Evolutionary conservation across 2,888 invertebrate genomes (phyloP).

Genomic region (Eilema griseolum): DNA sequence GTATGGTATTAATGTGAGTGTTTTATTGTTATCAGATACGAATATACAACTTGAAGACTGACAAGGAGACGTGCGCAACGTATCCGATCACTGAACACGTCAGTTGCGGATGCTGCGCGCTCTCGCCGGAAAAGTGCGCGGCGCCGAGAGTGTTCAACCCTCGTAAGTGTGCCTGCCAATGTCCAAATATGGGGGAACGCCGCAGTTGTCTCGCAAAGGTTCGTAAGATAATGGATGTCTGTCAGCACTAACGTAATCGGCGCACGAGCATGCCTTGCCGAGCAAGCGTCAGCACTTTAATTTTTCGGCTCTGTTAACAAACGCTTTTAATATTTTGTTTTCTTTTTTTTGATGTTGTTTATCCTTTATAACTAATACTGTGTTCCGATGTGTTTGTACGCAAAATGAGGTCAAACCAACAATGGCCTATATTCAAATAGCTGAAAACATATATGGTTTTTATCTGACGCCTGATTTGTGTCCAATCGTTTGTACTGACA

Average conservation of each 20-base stretch:
- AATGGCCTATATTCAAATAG: conserved; percentile 33
- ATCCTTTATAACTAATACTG: conserved; percentile 34
- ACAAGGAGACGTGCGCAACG: conserved; percentile 75
- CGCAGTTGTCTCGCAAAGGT: conserved; percentile 79
- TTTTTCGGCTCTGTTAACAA: conserved; percentile 59
- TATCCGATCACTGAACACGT: conserved; percentile 77
- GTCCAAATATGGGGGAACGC: conserved; percentile 78
- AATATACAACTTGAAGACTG: conserved; percentile 74
- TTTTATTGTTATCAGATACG: conserved; percentile 67
- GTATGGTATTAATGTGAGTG: neutral
- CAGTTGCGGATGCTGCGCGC: conserved; percentile 74
- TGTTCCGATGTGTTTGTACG: conserved; percentile 39
- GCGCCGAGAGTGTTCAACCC: conserved; percentile 74
- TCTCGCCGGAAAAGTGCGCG: conserved; percentile 65
- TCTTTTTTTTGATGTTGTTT: conserved; percentile 49
- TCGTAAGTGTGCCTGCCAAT: conserved; percentile 85
- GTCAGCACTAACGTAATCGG: conserved; percentile 67
- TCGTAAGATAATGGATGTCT: conserved; percentile 84
- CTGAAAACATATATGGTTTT: conserved; percentile 36
- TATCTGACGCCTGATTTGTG: conserved; percentile 49
- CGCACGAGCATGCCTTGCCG: conserved; percentile 63
- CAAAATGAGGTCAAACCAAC: conserved; percentile 47
- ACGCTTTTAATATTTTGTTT: conserved; percentile 55
- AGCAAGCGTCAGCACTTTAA: conserved; percentile 55
- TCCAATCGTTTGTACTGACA: conserved; percentile 63